Conservation (phyloP, 1,140 invertebrate species). For the Aethina tumida region DNA sequence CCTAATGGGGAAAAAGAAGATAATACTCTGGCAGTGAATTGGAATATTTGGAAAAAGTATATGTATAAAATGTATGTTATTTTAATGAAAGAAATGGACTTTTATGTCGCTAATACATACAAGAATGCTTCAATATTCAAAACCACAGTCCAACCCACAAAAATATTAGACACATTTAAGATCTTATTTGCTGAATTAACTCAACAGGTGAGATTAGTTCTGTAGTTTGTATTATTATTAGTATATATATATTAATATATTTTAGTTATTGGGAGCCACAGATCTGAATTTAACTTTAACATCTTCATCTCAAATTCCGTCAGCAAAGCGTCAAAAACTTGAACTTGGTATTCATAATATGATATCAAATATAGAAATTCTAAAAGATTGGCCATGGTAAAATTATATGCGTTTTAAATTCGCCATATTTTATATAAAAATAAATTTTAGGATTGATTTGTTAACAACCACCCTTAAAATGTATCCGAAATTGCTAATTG, state of each 20-base stretch:
- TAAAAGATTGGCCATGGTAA: too few species aligned
- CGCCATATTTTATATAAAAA: too few species aligned
- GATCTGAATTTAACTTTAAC: background rate
- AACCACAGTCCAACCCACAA: conserved; percentile 7
- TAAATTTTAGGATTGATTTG: too few species aligned
- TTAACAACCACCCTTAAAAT: too few species aligned
- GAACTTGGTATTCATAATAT: background rate
- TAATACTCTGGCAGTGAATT: conserved; percentile 15
- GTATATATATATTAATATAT: conserved; percentile 2
- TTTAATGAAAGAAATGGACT: conserved; percentile 16
- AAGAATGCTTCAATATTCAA: conserved; percentile 19
- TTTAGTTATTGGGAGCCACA: conserved; percentile 15
- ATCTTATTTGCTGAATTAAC: conserved; percentile 25
- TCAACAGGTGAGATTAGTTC: conserved; percentile 20
- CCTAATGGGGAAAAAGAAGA: conserved; percentile 23
- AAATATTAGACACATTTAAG: conserved; percentile 18
- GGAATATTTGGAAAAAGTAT: conserved; percentile 23
- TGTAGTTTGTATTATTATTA: background rate
- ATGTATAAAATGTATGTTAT: conserved; percentile 20
- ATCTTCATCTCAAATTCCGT: too few species aligned
- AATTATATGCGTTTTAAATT: too few species aligned
- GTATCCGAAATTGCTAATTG: too few species aligned
- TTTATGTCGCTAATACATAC: conserved; percentile 13
- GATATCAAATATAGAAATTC: background rate
- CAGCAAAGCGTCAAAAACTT: background rate